A percentile compares a stretch with the other conserved stretches of the same genome.
These are phyloP conservation scores for Xanthorhoe designata DNA, from an alignment of 2,888 invertebrate species.

Conservation along the genomic window DNA sequence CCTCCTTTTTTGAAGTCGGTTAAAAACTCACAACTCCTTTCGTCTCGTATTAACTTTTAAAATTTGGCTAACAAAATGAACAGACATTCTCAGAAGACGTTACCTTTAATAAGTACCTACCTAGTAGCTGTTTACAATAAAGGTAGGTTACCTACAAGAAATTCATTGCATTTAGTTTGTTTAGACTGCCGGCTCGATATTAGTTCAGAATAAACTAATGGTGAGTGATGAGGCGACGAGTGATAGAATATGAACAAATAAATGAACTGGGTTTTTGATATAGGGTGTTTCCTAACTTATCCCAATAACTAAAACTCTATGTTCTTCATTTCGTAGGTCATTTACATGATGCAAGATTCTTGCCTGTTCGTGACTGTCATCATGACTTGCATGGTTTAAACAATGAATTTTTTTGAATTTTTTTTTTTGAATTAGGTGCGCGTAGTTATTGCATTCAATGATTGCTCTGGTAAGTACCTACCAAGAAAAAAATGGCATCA, in stretches of 20 bases:
- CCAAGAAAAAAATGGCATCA: too few species aligned
- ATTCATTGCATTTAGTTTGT: slow-evolving; percentile 53
- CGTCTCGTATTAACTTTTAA: not conserved
- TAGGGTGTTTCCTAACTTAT: slow-evolving; percentile 3
- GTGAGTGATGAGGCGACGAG: slow-evolving; percentile 35
- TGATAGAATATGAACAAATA: slow-evolving; percentile 37
- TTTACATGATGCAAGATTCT: too few species aligned
- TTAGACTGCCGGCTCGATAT: slow-evolving; percentile 45
- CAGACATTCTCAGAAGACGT: slow-evolving; percentile 1
- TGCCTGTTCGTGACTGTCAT: too few species aligned
- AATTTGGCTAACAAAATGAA: not conserved
- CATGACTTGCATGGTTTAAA: too few species aligned
- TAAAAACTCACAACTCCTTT: too few species aligned
- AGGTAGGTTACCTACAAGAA: slow-evolving; percentile 1
- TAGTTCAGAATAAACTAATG: slow-evolving; percentile 43
- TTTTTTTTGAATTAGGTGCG: too few species aligned
- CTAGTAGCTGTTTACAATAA: slow-evolving; percentile 13
- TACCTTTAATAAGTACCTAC: not conserved
- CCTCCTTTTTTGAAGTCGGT: too few species aligned
- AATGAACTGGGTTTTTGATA: slow-evolving; percentile 22
- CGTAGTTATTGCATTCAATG: too few species aligned
- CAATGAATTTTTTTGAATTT: too few species aligned
- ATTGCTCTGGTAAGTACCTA: too few species aligned
- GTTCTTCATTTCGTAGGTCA: too few species aligned
- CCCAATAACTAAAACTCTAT: not conserved